phyloP scores from a whole-genome alignment of 1,140 invertebrate species.

The Streblospio benedicti region DNA sequence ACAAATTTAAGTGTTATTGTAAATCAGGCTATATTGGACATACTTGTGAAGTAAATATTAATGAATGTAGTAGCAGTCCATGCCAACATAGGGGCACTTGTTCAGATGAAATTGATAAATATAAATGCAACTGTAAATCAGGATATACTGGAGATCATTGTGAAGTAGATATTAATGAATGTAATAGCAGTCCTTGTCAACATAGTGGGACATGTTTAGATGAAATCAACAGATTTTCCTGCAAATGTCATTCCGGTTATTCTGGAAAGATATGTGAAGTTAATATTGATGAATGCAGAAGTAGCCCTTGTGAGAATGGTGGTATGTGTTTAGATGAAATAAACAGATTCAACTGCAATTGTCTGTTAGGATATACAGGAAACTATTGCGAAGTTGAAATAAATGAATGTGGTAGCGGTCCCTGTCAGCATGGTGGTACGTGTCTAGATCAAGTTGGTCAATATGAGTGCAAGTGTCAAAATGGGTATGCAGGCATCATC shows the following conservation, averaged over 20 bases:
- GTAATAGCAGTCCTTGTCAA: slow-evolving; percentile 46
- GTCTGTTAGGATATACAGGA: slow-evolving; percentile 4
- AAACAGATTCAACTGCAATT: slow-evolving; percentile 55
- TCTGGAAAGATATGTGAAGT: slow-evolving; percentile 45
- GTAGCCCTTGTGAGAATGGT: slow-evolving; percentile 25
- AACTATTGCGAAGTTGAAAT: not conserved
- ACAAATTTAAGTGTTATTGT: slow-evolving; percentile 21
- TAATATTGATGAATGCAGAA: slow-evolving; percentile 31
- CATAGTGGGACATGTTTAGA: slow-evolving; percentile 21
- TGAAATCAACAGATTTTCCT: slow-evolving; percentile 78
- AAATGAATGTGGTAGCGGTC: not conserved
- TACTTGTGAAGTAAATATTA: slow-evolving; percentile 23
- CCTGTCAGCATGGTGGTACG: slow-evolving; percentile 1
- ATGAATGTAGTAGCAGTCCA: too few relatives aligned
- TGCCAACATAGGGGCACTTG: too few relatives aligned
- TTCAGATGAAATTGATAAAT: not conserved
- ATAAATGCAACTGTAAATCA: slow-evolving; percentile 38
- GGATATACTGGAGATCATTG: slow-evolving; percentile 23
- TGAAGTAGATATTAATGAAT: slow-evolving; percentile 28
- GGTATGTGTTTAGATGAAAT: slow-evolving; percentile 24
- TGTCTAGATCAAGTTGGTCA: not conserved
- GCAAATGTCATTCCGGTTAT: slow-evolving; percentile 59
- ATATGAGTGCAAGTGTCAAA: slow-evolving; percentile 12
- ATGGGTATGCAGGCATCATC: slow-evolving; percentile 60
- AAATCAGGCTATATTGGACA: slow-evolving; percentile 64